A percentile compares a stretch with the other conserved stretches of the same genome.
These are phyloP conservation scores for Oncorhynchus keta DNA, from an alignment of 2,113 vertebrate species.

Conservation along the genomic window DNA sequence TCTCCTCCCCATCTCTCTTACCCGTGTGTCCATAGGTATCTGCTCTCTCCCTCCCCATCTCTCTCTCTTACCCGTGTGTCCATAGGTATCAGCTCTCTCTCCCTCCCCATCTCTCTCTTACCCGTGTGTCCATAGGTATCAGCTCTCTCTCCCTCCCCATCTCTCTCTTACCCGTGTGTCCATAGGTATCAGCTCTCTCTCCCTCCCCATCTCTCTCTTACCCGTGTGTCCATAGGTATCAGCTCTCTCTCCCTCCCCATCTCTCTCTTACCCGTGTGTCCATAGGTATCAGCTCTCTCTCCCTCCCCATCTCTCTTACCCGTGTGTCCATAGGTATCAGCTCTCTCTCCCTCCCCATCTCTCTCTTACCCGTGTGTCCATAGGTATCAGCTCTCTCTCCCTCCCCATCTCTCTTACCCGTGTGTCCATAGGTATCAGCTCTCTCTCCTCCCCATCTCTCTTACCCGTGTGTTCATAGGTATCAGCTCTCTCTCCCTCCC, in stretches of 20 bases:
- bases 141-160: not conserved
- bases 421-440: constrained; percentile 85
- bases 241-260: not conserved
- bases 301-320: no score
- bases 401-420: constrained; percentile 74
- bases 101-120: constrained; percentile 55
- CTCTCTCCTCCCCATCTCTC: constrained; percentile 35
- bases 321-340: no score
- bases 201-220: no score
- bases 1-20: constrained; percentile 53
- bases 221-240: no score
- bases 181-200: constrained; percentile 81
- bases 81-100: constrained; percentile 69
- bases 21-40: constrained; percentile 96
- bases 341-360: no score
- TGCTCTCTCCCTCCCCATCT: constrained; percentile 76
- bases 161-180: constrained; percentile 87
- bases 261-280: constrained; percentile 85
- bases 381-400: constrained; percentile 47
- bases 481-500: not conserved
- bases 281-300: constrained; percentile 69
- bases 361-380: constrained; percentile 93
- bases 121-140: constrained; percentile 89
- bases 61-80: constrained; percentile 87
- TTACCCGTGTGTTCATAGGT: constrained; percentile 94